Evolutionary conservation across 2,113 vertebrate species (phyloP), one percentile per base, ranked within the genome.

Genomic region (Pipa parva): DNA sequence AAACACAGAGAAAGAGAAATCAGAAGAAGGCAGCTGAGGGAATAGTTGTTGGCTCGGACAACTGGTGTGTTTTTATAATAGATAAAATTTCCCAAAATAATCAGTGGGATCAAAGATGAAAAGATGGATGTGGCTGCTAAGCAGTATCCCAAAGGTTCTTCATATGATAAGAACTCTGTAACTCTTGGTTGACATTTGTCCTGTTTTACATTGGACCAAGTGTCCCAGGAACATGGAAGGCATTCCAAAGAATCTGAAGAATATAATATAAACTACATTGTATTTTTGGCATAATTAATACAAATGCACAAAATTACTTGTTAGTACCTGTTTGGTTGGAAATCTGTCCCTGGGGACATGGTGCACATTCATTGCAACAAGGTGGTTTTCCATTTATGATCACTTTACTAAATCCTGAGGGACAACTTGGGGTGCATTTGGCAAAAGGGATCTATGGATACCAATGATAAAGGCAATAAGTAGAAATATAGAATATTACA

Each of bases 21-120:
- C 65, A 77, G 71, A 21, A 77, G 63, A 59, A 83, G 29, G 65
- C 76, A 70, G 20, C 73, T 78, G 37, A 79, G 63, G 25, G 61
- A 63, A 26, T 1, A n/a, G 28, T 81, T 79, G 50, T 63, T 77
- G 33, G 71, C 69, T 15, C 5, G 21, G 24, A 78, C 3, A 0
- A 80, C 71, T 0, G 74, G 74, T 12, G 67, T 79, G 2, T 77
- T 48, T 33, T 39, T 63, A 52, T 79, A 65, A 13, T 72, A 0
- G 15, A 76, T 49, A 58, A 80, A 81, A 57, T 81, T 54, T 12
- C 55, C 20, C 18, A 69, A 50, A 36, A 75, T 55, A 7, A 59
- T 9, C 39, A 66, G 28, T 2, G 79, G 77, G 36, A 73, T 5
- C 29, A 31, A 31, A 31, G 29, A 31, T 6, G 29, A 31, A 10